Percentiles rank a stretch among this genome's conserved stretches.
Conservation (phyloP, 2,797 vertebrate species). For the Varecia variegata region DNA sequence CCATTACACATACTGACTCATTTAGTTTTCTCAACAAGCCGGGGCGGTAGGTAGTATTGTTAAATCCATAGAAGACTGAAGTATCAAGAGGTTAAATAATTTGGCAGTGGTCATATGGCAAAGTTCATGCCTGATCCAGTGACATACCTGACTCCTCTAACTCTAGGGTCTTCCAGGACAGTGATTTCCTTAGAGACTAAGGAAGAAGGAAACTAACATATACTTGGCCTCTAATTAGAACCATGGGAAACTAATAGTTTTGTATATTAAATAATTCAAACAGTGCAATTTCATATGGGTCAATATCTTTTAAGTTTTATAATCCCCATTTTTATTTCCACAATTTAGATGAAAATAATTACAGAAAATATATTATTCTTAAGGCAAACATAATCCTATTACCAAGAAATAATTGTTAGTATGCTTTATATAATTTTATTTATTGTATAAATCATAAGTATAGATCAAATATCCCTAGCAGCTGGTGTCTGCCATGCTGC, state of each 20-base stretch:
- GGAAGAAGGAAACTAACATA: not conserved
- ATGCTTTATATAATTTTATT: slow-evolving; percentile 32
- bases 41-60: not conserved
- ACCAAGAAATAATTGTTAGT: slow-evolving; percentile 4
- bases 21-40: not conserved
- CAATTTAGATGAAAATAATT: not conserved
- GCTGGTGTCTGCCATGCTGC: not conserved
- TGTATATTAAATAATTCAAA: not conserved
- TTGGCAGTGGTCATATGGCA: not conserved
- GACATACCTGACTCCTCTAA: not conserved
- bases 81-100: not conserved
- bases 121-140: not conserved
- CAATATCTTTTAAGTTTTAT: not conserved
- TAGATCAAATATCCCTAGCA: not conserved
- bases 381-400: slow-evolving; percentile 13
- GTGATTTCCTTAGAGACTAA: not conserved
- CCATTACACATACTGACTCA: not conserved
- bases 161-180: not conserved
- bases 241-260: not conserved
- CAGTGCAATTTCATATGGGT: not conserved
- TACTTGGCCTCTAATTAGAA: not conserved
- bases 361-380: not conserved
- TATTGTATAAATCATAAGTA: not conserved
- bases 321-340: not conserved
- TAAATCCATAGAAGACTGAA: not conserved